Evolutionary conservation across 2,888 invertebrate species (phyloP), one percentile per base, ranked within the genome.

Genomic region (Galeopsomyia nigrocyanea): DNA sequence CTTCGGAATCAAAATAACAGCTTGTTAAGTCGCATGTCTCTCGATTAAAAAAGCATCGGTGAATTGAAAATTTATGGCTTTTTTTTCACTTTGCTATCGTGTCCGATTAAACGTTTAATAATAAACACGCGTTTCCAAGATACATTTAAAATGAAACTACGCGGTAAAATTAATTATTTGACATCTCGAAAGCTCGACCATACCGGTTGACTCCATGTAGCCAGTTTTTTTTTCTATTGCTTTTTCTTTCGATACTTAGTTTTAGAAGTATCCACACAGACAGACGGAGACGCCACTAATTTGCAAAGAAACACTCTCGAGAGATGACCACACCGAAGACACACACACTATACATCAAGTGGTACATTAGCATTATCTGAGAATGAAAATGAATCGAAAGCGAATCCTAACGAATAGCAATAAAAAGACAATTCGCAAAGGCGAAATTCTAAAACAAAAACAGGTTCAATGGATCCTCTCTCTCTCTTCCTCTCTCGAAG

Each of bases 401-500:
- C 53, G 46, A 64, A 72, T 60, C 55, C 61, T 60, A 72, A 72
- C 68, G 68, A 72, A 64, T 56, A n/a, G 50, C 51, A 68, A 71
- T 72, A 72, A 72, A 67, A 63, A 51, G 55, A 72, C 56, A 49
- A 58, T 53, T 63, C 21, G n/a, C 63, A 10, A 57, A 67, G 56
- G 61, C 58, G 66, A 62, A 22, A 65, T 50, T n/a, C 68, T 57
- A 56, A 70, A 70, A 57, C 57, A 70, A 71, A 74, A 71, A 74
- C 63, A 68, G 62, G 66, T 67, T 70, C 66, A 67, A 74, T 70
- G 63, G 67, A 62, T 68, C 62, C 57, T 69, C 21, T 31, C 22
- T 16, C 62, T 31, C 68, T 68, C 75, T 60, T 68, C 56, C 64
- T 57, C 64, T 66, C 60, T 49, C 63, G 22, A 53, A 68, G 47